These are phyloP conservation scores for Eumaeus atala DNA, from an alignment of 1,140 invertebrate genomes.

Conservation along the genomic window DNA sequence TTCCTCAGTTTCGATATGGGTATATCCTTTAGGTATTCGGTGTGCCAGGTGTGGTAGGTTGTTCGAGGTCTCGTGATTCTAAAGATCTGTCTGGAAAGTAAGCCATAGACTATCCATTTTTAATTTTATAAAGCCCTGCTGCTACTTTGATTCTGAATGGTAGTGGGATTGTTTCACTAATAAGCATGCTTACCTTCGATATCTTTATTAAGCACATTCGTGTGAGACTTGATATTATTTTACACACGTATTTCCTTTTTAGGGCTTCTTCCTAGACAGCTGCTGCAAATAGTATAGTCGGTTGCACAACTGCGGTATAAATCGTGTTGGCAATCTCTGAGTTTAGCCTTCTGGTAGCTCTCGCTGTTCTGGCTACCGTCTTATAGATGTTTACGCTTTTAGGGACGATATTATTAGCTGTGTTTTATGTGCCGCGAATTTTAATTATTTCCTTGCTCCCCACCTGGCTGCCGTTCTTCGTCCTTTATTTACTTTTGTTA, in stretches of 20 bases:
- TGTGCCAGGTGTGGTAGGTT: not conserved
- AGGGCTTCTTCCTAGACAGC: not conserved
- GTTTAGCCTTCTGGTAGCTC: not conserved
- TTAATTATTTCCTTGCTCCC: not conserved
- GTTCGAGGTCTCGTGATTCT: not conserved
- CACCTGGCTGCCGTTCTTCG: not conserved
- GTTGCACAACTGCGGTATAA: not conserved
- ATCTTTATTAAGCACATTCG: not conserved
- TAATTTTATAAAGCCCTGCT: not conserved
- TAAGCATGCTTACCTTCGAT: not conserved
- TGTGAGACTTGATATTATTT: not conserved
- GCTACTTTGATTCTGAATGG: not conserved
- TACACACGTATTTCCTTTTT: not conserved
- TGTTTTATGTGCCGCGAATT: not conserved
- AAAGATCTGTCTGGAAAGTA: not conserved
- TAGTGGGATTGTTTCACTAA: not conserved
- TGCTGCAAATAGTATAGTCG: not conserved
- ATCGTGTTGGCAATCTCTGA: not conserved
- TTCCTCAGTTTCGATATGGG: not conserved
- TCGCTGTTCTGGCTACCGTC: not conserved
- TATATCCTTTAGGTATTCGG: not conserved
- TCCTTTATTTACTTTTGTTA: not conserved
- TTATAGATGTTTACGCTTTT: not conserved
- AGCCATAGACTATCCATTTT: not conserved
- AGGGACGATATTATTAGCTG: not conserved